Percentiles rank a stretch among this genome's conserved stretches.
Conservation (phyloP, 2,888 invertebrate species). For the Barypeithes pellucidus region DNA sequence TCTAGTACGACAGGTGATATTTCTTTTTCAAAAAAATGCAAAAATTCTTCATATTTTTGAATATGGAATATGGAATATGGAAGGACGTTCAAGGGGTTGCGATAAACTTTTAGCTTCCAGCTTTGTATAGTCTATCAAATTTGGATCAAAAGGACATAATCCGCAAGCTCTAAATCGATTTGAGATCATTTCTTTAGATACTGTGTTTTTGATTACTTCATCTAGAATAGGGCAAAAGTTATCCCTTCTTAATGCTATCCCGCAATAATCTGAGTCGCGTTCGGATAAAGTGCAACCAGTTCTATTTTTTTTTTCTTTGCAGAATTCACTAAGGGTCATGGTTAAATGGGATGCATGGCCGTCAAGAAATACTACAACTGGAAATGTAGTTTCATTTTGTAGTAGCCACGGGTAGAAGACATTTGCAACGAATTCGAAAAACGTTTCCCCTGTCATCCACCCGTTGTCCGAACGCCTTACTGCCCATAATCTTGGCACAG, state of each 20-base stretch:
- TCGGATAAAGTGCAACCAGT: conserved; percentile 38
- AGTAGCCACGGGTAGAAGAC: conserved; percentile 35
- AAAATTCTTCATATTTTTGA: too few relatives aligned
- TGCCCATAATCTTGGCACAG: not conserved
- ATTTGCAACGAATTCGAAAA: conserved; percentile 45
- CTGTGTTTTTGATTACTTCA: conserved; percentile 15
- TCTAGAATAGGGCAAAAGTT: not conserved
- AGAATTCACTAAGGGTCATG: conserved; percentile 45
- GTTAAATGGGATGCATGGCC: conserved; percentile 48
- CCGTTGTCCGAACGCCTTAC: not conserved
- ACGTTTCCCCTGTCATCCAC: not conserved
- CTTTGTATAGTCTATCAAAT: conserved; percentile 23
- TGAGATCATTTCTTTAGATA: conserved; percentile 13
- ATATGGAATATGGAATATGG: too few relatives aligned
- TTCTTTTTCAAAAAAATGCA: too few relatives aligned
- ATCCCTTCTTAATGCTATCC: not conserved
- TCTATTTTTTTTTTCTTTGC: conserved; percentile 34
- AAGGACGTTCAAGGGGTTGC: too few relatives aligned
- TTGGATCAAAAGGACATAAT: conserved; percentile 33
- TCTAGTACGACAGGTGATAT: too few relatives aligned
- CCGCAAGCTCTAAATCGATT: conserved; percentile 38
- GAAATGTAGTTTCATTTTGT: conserved; percentile 5
- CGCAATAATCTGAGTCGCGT: conserved; percentile 42
- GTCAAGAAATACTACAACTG: conserved; percentile 32
- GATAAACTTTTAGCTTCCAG: too few relatives aligned